Conservation (phyloP, 2,888 invertebrate species). For the Rhodophaea formosa region DNA sequence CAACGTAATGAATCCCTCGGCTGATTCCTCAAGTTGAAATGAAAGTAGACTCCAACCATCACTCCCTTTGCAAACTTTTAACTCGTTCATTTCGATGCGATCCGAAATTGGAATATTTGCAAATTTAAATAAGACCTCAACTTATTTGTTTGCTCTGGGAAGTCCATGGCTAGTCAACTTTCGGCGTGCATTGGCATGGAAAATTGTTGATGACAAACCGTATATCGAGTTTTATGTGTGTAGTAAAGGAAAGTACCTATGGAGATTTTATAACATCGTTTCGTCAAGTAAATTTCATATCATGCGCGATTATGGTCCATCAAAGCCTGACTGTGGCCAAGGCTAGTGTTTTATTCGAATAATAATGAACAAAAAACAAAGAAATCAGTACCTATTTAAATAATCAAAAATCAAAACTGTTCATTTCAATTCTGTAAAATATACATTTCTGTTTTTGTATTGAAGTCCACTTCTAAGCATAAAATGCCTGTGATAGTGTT, state of each 20-base stretch:
- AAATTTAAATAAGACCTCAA: conserved; percentile 1
- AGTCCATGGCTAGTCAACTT: not conserved
- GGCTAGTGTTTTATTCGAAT: too few relatives aligned
- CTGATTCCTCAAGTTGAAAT: not conserved
- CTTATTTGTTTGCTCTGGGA: not conserved
- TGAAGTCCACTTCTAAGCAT: too few relatives aligned
- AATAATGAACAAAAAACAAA: too few relatives aligned
- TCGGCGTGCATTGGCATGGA: not conserved
- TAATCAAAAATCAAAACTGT: too few relatives aligned
- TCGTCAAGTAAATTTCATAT: too few relatives aligned
- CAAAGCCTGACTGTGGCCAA: too few relatives aligned
- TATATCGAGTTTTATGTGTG: not conserved
- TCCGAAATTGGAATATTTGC: not conserved
- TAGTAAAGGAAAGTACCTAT: not conserved
- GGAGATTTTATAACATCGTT: too few relatives aligned
- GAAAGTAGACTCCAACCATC: not conserved
- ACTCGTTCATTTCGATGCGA: not conserved
- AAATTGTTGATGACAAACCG: not conserved
- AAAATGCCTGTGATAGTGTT: too few relatives aligned
- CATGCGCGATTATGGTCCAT: too few relatives aligned
- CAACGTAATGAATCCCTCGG: not conserved
- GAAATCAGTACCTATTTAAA: too few relatives aligned
- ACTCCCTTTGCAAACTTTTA: conserved; percentile 1
- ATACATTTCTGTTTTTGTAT: too few relatives aligned
- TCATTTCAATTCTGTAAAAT: too few relatives aligned